A percentile compares a stretch with the other conserved stretches of the same genome.
Evolutionary conservation across 2,888 invertebrate genomes (phyloP).

Genomic region (Brassicogethes aeneus): DNA sequence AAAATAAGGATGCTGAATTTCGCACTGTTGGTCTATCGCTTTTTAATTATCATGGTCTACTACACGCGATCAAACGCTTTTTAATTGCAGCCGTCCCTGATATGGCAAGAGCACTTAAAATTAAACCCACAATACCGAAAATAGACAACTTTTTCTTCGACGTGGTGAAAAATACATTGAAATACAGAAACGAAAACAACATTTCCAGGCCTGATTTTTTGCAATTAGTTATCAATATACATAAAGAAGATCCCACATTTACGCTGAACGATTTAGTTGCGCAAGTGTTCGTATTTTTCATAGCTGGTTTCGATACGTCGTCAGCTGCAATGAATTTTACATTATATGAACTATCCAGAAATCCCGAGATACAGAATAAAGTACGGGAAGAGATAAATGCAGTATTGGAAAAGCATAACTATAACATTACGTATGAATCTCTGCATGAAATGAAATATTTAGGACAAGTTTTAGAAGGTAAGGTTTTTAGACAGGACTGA

Average conservation of each 20-base stretch:
- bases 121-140: neutral
- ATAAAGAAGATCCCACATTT: constrained; percentile 12
- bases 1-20: constrained; percentile 35
- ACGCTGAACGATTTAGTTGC: constrained; percentile 19
- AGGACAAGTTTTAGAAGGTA: constrained; percentile 18
- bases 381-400: constrained; percentile 14
- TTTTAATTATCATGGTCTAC: constrained; percentile 9
- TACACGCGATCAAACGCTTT: neutral
- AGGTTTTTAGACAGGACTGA: constrained; percentile 2
- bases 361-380: constrained; percentile 17
- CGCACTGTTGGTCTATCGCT: constrained; percentile 28
- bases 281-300: constrained; percentile 14
- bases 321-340: constrained; percentile 20
- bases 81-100: neutral
- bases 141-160: constrained; percentile 7
- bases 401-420: constrained; percentile 13
- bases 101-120: neutral
- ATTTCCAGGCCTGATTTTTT: constrained; percentile 17
- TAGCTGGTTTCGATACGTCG: constrained; percentile 21
- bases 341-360: constrained; percentile 15
- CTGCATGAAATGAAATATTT: constrained; percentile 19
- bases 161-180: constrained; percentile 11
- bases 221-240: constrained; percentile 17
- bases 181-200: constrained; percentile 17
- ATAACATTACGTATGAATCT: constrained; percentile 18